Evolutionary conservation across 1,140 invertebrate species (phyloP), one percentile per base, ranked within the genome.

Genomic region (Potamilus streckersoni): DNA sequence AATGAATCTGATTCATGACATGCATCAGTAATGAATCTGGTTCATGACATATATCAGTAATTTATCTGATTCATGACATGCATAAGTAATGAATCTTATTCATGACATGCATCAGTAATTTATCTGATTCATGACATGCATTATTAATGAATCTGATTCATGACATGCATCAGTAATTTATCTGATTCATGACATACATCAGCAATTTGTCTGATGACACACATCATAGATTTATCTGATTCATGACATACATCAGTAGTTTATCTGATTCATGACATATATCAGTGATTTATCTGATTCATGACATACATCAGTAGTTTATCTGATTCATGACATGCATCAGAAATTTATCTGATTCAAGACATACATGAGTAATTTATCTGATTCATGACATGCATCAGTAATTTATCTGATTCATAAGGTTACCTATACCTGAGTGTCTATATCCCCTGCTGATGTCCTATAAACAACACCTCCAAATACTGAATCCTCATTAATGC

Each of bases 391-490:
- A 31, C 27, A 49, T 49, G 11, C 6, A 49, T 49, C 38, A 63
- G 57, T 61, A 64, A 17, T 23, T 31, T 60, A 20, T 62, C 14
- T 19, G 17, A 74, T 55, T 60, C 12, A 8, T 23, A 11, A 1
- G 5, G 56, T 4, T 78, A 15, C 19, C 77, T 82, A 76, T 67
- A 86, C 84, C 57, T 27, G 61, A 15, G 68, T 79, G 73, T 86
- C 85, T 8, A 27, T n/a, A 59, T 86, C 85, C 31, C 20, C 20
- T 6, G 84, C 76, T 14, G 70, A 73, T 4, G 84, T 80, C 2
- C 61, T 27, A 67, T 69, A 80, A 14, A 84, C 80, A 20, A 73
- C 19, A 57, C 20, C 71, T n/a, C 70, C 70, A 16, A 58, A 55
- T 14, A 15, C 16, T 8, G 56, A 17, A 56, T 71, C 74, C 70